Evolutionary conservation across 2,888 invertebrate genomes (phyloP).

Genomic region (Machimus rusticus): DNA sequence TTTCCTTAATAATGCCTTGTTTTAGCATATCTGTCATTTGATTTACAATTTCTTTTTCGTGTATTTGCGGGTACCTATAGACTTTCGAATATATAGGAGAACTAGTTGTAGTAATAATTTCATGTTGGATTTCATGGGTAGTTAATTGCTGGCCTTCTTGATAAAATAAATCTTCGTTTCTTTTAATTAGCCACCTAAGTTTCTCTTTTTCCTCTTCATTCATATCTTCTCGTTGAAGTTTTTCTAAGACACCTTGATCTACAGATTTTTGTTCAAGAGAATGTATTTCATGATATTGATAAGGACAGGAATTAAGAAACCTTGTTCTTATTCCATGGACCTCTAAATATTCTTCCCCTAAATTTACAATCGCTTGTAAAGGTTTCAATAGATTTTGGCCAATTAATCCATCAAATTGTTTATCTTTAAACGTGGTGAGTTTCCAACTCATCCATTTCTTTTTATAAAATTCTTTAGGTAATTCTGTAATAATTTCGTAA

Average conservation of each 20-base stretch:
- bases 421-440: too few relatives aligned
- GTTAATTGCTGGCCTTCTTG: conserved; percentile 40
- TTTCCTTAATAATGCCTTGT: conserved; percentile 24
- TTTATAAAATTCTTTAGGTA: conserved; percentile 46
- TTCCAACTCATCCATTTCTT: conserved; percentile 42
- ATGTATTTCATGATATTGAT: conserved; percentile 26
- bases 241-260: conserved; percentile 34
- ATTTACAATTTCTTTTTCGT: conserved; percentile 6
- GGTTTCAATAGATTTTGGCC: conserved; percentile 45
- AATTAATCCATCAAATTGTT: conserved; percentile 44
- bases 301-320: conserved; percentile 28
- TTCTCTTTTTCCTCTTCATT: conserved; percentile 12
- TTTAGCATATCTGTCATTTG: conserved; percentile 22
- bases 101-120: conserved; percentile 39
- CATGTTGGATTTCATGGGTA: conserved; percentile 42
- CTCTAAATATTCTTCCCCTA: conserved; percentile 33
- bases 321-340: conserved; percentile 37
- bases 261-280: background rate
- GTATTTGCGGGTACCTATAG: conserved; percentile 39
- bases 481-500: conserved; percentile 43
- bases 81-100: conserved; percentile 44
- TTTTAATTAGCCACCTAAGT: background rate
- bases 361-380: conserved; percentile 44
- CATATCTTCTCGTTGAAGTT: conserved; percentile 29
- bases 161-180: conserved; percentile 41